Evolutionary conservation across 92 coral and sea anemone genomes (phyloP), one percentile per base, ranked within the genome.

Genomic region (Umimayanthus kanabou): DNA sequence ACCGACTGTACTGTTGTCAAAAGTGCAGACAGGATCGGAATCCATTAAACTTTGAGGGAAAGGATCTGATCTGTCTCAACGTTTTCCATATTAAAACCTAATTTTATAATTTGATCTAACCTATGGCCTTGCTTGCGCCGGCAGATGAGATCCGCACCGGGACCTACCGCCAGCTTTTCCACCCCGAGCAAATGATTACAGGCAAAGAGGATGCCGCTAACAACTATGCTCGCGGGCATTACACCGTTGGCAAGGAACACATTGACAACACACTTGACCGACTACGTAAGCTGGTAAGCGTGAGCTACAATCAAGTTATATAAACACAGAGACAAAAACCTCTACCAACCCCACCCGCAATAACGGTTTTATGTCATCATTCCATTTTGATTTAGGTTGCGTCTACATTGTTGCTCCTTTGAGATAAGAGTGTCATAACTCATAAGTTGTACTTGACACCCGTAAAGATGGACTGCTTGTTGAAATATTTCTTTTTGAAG

Each of bases 181-280:
- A 93, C 57, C 95, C 95, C 3, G 95, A 93, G 49, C 95, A 93
- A 85, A 65, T 93, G 93, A 93, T 93, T 11, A 93, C 91, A 33
- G 93, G 95, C 82, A 93, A 93, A 77, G 95, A 93, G 89, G 95
- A 93, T 78, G 95, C 95, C 33, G 95, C 95, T 23, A 93, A 93
- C 78, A 93, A 93, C 85, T 93, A 93, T 82, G 95, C 95, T 82
- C 89, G 95, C 45, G 95, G 95, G 45, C 95, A 93, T 49, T 93
- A 93, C 89, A 93, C 95, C 7, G 92, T 93, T 58, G 95, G 95
- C 42, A 93, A 93, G 43, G 95, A 93, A 39, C 84, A 88, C 71
- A 93, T 93, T 76, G 92, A 89, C 39, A 25, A 70, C 14, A 92
- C 91, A 22, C 88, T 93, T 64, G 95, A 93, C 85, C 88, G 95